Base-by-base conservation (phyloP, 2,888 invertebrate species). In the Serripes groenlandicus region DNA sequence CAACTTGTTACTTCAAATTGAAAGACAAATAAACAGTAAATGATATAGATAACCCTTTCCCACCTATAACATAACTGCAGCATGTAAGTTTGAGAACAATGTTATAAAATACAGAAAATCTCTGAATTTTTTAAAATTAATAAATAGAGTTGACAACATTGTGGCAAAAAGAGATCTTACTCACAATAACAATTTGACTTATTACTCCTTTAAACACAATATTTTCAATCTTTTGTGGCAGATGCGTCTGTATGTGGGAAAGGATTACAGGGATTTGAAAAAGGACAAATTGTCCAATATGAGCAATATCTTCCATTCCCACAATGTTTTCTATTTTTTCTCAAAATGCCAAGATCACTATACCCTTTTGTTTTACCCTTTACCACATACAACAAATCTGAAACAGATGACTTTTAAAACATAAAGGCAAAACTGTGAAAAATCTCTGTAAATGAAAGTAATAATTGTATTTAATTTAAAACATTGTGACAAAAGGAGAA, bases 401-500 rank as follows among this genome's bases (percentile, higher is more conserved):
- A 42, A 42, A 42, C 15, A 11, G 42, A 11, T 15, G 42, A 11
- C 42, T 42, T 7, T 15, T n/a, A n/a, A n/a, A n/a, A n/a, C n/a
- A n/a, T n/a, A n/a, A n/a, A n/a, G n/a, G n/a, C n/a, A n/a, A n/a
- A n/a, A n/a, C n/a, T n/a, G n/a, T n/a, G n/a, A n/a, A n/a, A n/a
- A n/a, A n/a, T n/a, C n/a, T n/a, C n/a, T n/a, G n/a, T n/a, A n/a
- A n/a, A n/a, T n/a, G n/a, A n/a, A n/a, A n/a, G n/a, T n/a, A n/a
- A n/a, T n/a, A n/a, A n/a, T n/a, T n/a, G n/a, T n/a, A n/a, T n/a
- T n/a, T n/a, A n/a, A n/a, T n/a, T n/a, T n/a, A 42, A 42, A 42
- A 42, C 42, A 7, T 42, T 42, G 60, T 26, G 30, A 30, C 28
- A 60, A 60, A 60, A 60, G 60, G 60, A 60, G 60, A 60, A 60